Percentiles rank a stretch among this genome's conserved stretches.
phyloP scores from a whole-genome alignment of 1,140 invertebrate genomes.

The Drosophila murphyi region DNA sequence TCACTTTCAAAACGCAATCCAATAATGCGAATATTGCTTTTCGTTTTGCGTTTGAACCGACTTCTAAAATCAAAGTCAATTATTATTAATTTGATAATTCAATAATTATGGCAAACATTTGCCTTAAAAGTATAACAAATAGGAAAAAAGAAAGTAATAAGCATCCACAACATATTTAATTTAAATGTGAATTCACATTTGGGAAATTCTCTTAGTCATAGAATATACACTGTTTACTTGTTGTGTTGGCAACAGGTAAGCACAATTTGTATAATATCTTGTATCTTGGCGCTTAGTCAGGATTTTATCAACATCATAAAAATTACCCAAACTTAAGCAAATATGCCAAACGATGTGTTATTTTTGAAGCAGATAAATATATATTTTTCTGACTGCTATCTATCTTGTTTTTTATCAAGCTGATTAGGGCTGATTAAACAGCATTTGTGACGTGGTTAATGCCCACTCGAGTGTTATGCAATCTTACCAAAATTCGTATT shows the following conservation, averaged over 20 bases:
- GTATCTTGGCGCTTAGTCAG: background rate
- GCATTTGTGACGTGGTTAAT: slow-evolving; percentile 15
- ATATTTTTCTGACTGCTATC: slow-evolving; percentile 1
- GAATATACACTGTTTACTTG: no score
- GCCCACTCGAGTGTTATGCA: slow-evolving; percentile 23
- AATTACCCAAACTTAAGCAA: background rate
- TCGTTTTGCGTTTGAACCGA: background rate
- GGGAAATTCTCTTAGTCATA: no score
- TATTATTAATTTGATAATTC: background rate
- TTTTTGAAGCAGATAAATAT: background rate
- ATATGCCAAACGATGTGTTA: background rate
- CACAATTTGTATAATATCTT: background rate
- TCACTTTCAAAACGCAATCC: slow-evolving; percentile 88
- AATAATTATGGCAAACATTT: no score
- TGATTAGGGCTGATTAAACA: background rate
- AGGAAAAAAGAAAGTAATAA: no score
- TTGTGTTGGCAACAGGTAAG: background rate
- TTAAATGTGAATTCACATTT: no score
- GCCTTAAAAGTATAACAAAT: no score
- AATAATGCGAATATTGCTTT: slow-evolving; percentile 80
- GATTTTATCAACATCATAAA: background rate
- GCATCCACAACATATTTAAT: no score
- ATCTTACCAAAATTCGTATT: slow-evolving; percentile 8
- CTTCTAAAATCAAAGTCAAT: slow-evolving; percentile 24
- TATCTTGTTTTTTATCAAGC: background rate